Evolutionary conservation across 2,888 invertebrate species (phyloP).

Genomic region (Eristalis intricaria): DNA sequence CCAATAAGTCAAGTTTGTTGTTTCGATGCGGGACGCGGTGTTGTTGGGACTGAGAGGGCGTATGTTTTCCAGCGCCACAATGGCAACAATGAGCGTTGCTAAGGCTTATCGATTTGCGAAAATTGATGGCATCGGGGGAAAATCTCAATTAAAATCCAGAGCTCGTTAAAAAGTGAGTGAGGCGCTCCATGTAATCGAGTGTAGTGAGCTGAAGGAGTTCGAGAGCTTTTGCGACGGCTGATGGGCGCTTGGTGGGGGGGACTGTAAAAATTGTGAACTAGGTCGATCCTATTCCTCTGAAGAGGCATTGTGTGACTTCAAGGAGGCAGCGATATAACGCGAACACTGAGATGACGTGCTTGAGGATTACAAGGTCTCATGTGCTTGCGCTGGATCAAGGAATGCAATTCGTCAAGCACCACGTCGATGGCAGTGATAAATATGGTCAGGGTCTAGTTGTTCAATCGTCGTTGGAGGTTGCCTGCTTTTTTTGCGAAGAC

Average conservation of each 20-base stretch:
- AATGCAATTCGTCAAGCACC: too few relatives aligned
- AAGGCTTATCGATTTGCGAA: background rate
- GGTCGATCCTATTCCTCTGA: background rate
- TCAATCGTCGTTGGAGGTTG: too few relatives aligned
- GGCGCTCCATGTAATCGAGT: background rate
- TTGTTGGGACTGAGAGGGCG: background rate
- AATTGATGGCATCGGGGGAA: background rate
- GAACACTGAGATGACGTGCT: too few relatives aligned
- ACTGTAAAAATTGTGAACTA: background rate
- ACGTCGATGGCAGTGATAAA: too few relatives aligned
- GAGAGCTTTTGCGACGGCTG: background rate
- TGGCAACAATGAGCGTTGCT: background rate
- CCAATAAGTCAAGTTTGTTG: background rate
- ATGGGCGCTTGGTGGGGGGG: too few relatives aligned
- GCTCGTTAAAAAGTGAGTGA: background rate
- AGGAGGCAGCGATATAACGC: too few relatives aligned
- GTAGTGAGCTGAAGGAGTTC: background rate
- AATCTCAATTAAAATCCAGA: background rate
- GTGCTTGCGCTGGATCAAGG: too few relatives aligned
- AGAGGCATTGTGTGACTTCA: background rate
- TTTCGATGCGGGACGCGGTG: background rate
- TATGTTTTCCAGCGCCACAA: background rate
- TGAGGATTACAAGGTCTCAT: too few relatives aligned
- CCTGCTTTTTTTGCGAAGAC: too few relatives aligned
- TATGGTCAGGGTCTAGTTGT: too few relatives aligned